Base-by-base conservation (phyloP, 2,888 invertebrate species). In the Litoditis marina region DNA sequence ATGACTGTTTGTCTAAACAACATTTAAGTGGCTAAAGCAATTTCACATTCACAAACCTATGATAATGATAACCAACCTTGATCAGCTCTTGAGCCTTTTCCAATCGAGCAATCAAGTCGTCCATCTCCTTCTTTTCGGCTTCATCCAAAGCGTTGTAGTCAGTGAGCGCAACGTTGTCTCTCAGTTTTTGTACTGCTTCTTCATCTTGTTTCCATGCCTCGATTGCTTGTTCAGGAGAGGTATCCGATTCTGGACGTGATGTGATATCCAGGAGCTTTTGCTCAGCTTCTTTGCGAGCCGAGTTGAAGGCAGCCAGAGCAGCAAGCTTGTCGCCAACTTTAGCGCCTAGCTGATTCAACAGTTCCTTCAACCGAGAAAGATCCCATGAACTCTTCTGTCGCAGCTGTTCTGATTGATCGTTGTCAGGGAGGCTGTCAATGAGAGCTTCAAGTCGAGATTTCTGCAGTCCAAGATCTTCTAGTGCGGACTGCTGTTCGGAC, bases 311-410 rank as follows among this genome's bases (percentile, higher is more conserved):
- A 31, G 71, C 74, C 55, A 71, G 68, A 55, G 74, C 71, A 44
- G 71, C 71, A 32, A 72, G 53, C 49, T 71, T 72, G 63, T 74
- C 71, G 30, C 71, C 74, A 58, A 74, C 67, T 30, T 67, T 67
- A 47, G 61, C 63, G 47, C 66, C 68, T 30, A 74, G 64, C 50
- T 65, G 56, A 55, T 64, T 66, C 54, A 72, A 59, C 30, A 68
- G 61, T 52, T 72, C 70, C 57, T 74, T 68, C 53, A 74, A 63
- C 50, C 62, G 57, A 13, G 71, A 70, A 49, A 72, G 62, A 66
- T 70, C 74, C 69, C 70, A 71, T 53, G 63, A 60, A 51, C 68
- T 70, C 66, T 66, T 69, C 55, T 66, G 59, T 28, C 68, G 63
- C 51, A 74, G 63, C 59, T 71, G 69, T 39, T 69, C 65, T 47